Evolutionary conservation across 1,140 invertebrate species (phyloP), one percentile per base, ranked within the genome.

Genomic region (Propsilocerus akamusi): DNA sequence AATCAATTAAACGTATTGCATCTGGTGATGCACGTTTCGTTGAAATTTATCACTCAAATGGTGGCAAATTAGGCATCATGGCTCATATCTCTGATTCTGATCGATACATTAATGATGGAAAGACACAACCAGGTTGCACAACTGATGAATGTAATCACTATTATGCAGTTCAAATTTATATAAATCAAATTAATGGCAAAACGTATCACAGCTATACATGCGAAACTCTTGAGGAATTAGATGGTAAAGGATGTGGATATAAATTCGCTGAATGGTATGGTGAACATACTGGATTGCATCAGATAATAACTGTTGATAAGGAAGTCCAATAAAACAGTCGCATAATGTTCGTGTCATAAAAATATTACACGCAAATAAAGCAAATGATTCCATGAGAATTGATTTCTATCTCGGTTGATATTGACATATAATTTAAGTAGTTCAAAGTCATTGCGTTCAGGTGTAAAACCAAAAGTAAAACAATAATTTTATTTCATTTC

Each of bases 21-120:
- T 20, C 4, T 17, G 34, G 34, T 22, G 34, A 41, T 41, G 34
- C 34, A 20, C 17, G 34, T 6, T 17, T 17, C 22, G 34, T 41
- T 41, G 34, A 41, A 41, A 20, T 41, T 41, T 41, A 41, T 20
- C 34, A 41, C 11, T 41, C 14, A 41, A 41, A 41, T 41, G 34
- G 34, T 20, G 34, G 34, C 17, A 41, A 41, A 17, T 17, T 17
- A 7, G 34, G 34, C 4, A 41, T 41, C 8, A 41, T 41, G 34
- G 34, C 17, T 7, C 34, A 41, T 41, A 8, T 41, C 10, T n/a
- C 10, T 5, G 34, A 41, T 20, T 17, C 12, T 20, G 34, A 41
- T 17, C 17, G 22, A 20, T 41, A 41, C 5, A 41, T 41, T 5
- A 41, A 41, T 20, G 34, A 41, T 17, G 34, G 34, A 7, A 41